Percentiles rank a stretch among this genome's conserved stretches.
Conservation (phyloP, 2,888 invertebrate species). For the Rhamnusium bicolor region DNA sequence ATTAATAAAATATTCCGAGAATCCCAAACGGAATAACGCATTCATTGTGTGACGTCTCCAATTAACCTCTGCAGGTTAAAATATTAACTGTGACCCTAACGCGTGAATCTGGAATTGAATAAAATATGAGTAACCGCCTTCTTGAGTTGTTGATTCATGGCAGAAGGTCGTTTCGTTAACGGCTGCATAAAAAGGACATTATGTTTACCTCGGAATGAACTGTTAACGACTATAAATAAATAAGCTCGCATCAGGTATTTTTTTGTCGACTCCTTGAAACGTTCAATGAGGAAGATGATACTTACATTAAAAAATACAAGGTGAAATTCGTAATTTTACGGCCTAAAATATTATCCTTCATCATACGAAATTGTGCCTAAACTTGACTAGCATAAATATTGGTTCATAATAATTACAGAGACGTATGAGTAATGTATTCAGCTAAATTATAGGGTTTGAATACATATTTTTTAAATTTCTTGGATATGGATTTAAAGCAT, state of each 20-base stretch:
- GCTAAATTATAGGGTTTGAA: neutral
- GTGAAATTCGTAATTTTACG: neutral
- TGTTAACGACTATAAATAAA: conserved; percentile 19
- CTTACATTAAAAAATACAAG: neutral
- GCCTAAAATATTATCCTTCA: neutral
- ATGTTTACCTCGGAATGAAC: conserved; percentile 13
- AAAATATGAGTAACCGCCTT: conserved; percentile 24
- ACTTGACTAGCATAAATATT: neutral
- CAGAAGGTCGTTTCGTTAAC: conserved; percentile 20
- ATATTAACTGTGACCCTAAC: conserved; percentile 36
- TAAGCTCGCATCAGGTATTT: neutral
- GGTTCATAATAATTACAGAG: neutral
- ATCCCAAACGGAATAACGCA: neutral
- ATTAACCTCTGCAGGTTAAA: conserved; percentile 40
- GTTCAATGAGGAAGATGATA: neutral
- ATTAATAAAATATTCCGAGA: neutral
- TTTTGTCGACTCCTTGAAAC: conserved; percentile 6
- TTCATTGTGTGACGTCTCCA: conserved; percentile 27
- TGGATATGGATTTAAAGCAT: no score
- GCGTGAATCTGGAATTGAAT: conserved; percentile 29
- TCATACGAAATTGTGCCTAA: neutral
- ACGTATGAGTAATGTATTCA: neutral
- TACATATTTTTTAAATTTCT: no score
- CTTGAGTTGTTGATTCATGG: conserved; percentile 15
- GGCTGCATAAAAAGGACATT: conserved; percentile 8